Evolutionary conservation across 1,140 invertebrate genomes (phyloP).

Genomic region (Eubasilissa regina): DNA sequence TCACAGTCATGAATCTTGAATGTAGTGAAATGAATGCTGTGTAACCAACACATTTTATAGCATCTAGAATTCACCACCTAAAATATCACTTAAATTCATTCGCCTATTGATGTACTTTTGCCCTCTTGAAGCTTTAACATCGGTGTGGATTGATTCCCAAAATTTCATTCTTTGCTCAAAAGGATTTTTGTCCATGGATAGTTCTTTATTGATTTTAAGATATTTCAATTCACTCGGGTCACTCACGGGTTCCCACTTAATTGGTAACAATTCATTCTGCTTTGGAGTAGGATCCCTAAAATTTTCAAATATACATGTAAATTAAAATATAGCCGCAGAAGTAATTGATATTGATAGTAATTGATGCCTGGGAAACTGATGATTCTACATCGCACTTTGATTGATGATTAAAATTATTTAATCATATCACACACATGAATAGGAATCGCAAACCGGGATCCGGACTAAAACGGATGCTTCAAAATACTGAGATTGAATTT

Average conservation of each 20-base stretch:
- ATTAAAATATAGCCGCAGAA: too few species aligned
- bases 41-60: too few species aligned
- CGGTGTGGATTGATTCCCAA: slow-evolving; percentile 10
- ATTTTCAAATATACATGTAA: background rate
- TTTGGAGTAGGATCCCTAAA: slow-evolving; percentile 17
- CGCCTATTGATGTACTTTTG: slow-evolving; percentile 10
- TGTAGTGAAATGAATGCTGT: too few species aligned
- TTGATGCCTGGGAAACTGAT: too few species aligned
- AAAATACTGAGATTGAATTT: too few species aligned
- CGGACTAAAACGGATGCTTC: too few species aligned
- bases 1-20: background rate
- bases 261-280: slow-evolving; percentile 10
- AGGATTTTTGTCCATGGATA: slow-evolving; percentile 21
- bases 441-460: too few species aligned
- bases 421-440: too few species aligned
- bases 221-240: slow-evolving; percentile 9
- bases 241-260: slow-evolving; percentile 10
- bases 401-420: too few species aligned
- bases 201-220: background rate
- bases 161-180: slow-evolving; percentile 19
- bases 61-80: too few species aligned
- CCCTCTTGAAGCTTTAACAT: slow-evolving; percentile 10
- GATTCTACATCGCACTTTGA: too few species aligned
- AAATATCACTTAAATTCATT: background rate
- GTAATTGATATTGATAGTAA: too few species aligned